Evolutionary conservation across 1,140 invertebrate species (phyloP).

Genomic region (Cardiocondyla obscurior): DNA sequence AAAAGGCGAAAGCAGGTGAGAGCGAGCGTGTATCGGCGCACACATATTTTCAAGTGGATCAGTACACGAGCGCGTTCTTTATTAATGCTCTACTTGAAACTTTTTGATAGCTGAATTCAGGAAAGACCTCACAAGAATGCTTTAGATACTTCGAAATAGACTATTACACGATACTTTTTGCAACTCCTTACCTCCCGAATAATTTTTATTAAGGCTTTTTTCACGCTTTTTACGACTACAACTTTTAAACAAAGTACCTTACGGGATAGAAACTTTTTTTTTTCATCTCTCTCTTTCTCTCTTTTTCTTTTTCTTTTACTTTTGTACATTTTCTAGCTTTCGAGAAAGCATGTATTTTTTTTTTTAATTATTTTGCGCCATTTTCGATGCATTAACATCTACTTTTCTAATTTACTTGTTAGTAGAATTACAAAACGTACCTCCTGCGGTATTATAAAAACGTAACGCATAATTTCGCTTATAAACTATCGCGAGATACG

Average conservation of each 20-base stretch:
- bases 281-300: too few species aligned
- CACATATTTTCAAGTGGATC: constrained; percentile 14
- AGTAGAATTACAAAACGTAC: neutral
- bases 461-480: neutral
- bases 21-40: constrained; percentile 13
- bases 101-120: constrained; percentile 48
- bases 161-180: constrained; percentile 24
- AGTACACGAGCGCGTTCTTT: constrained; percentile 21
- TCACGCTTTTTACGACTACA: neutral
- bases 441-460: neutral
- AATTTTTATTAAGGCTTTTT: constrained; percentile 42
- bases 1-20: constrained; percentile 1
- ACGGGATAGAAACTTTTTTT: neutral
- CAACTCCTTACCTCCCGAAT: constrained; percentile 2
- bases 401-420: neutral
- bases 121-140: constrained; percentile 25
- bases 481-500: neutral
- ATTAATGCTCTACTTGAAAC: constrained; percentile 49
- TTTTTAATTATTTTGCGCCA: neutral
- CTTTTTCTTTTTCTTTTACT: too few species aligned
- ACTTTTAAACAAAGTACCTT: neutral
- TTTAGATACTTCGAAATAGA: constrained; percentile 8
- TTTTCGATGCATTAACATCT: neutral
- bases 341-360: neutral
- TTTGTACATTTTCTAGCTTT: neutral